Evolutionary conservation across 2,888 invertebrate genomes (phyloP).

Genomic region (Tipula vernalis): DNA sequence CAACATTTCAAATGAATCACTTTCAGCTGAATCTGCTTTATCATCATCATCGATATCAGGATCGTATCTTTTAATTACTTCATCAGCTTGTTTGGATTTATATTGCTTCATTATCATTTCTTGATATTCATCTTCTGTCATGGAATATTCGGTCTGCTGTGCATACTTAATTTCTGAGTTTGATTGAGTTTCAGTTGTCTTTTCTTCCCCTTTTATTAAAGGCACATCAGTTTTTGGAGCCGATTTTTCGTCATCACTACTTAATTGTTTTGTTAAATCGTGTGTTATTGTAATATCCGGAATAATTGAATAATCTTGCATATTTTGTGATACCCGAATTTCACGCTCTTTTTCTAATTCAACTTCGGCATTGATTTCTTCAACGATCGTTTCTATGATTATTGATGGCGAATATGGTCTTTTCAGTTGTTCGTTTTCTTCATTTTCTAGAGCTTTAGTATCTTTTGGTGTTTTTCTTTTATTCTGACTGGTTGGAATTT

Average conservation of each 20-base stretch:
- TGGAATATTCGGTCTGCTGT: conserved; percentile 21
- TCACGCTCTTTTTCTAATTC: conserved; percentile 27
- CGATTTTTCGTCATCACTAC: conserved; percentile 30
- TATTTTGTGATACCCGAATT: conserved; percentile 31
- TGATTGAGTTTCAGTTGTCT: conserved; percentile 28
- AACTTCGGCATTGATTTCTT: conserved; percentile 32
- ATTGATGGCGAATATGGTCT: conserved; percentile 32
- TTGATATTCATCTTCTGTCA: conserved; percentile 33
- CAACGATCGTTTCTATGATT: conserved; percentile 32
- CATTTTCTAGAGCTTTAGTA: conserved; percentile 19
- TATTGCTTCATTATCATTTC: conserved; percentile 34
- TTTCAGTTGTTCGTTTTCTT: conserved; percentile 27
- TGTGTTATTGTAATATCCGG: conserved; percentile 34
- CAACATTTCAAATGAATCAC: conserved; percentile 77
- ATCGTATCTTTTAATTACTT: conserved; percentile 45
- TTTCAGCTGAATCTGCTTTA: conserved; percentile 60
- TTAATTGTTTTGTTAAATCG: conserved; percentile 27
- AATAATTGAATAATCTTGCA: conserved; percentile 33
- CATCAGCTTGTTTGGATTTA: conserved; percentile 44
- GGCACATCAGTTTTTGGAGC: conserved; percentile 37
- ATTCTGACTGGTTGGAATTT: conserved; percentile 29
- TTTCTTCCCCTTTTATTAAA: conserved; percentile 28
- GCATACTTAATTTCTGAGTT: conserved; percentile 27
- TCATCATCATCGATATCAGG: conserved; percentile 41
- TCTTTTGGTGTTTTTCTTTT: conserved; percentile 24